Evolutionary conservation across 2,888 invertebrate species (phyloP).

Genomic region (Troides oblongomaculatus): DNA sequence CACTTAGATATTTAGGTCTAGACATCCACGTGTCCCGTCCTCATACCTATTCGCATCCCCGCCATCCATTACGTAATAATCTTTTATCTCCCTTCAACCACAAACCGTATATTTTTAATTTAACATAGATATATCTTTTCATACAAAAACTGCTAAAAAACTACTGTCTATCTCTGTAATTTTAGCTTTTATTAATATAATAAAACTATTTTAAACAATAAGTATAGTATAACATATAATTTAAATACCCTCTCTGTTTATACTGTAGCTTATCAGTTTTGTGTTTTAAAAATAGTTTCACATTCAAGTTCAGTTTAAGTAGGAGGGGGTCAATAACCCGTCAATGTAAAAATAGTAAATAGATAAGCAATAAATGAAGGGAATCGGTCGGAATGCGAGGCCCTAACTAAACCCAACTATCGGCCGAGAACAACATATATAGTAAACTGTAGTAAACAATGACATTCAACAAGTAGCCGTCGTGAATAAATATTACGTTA

Average conservation of each 20-base stretch:
- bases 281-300: neutral
- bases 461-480: slow-evolving; percentile 8
- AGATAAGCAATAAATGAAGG: slow-evolving; percentile 21
- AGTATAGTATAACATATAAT: no score
- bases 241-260: neutral
- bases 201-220: no score
- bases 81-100: neutral
- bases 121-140: no score
- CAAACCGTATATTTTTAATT: no score
- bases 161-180: no score
- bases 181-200: no score
- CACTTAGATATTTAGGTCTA: neutral
- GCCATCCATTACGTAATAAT: neutral
- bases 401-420: slow-evolving; percentile 2
- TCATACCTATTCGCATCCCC: neutral
- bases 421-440: slow-evolving; percentile 2
- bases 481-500: neutral
- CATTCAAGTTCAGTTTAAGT: slow-evolving; percentile 7
- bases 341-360: slow-evolving; percentile 19
- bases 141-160: no score
- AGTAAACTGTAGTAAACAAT: slow-evolving; percentile 16
- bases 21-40: neutral
- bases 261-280: neutral
- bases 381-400: slow-evolving; percentile 12
- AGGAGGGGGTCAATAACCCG: slow-evolving; percentile 17